Base-by-base conservation (phyloP, 2,113 vertebrate genomes). In the Tichodroma muraria region DNA sequence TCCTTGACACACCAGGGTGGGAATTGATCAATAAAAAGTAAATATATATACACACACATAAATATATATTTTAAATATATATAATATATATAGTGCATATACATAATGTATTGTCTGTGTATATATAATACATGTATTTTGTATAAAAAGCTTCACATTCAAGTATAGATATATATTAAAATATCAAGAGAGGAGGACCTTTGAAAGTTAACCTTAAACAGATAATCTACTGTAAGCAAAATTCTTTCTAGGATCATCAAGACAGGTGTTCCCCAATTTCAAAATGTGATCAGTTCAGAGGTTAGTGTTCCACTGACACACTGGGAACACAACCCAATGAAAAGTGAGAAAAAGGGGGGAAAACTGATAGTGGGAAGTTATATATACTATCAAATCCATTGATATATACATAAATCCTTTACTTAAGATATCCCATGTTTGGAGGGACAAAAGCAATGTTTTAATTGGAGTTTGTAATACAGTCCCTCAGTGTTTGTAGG, bases 141-240 rank as follows among this genome's bases (percentile, higher is more conserved):
- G 56, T 89, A 96, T 80, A 94, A 96, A 96, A 89, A 89, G 47
- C 20, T 87, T 82, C 87, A 85, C 70, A 76, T 96, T 97, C 94
- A 93, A 89, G 85, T 88, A 94, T 52, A 94, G 50, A 33, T 22
- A 86, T 37, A 60, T 85, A 94, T 70, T 88, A 89, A 94, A 94
- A 87, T 65, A 88, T 47, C 52, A 75, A 59, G 69, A 95, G 54
- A 88, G 77, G 60, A 75, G 85, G 64, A 81, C 18, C 10, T 94
- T 88, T 83, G 75, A 85, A 80, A 68, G 64, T 72, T 69, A 71
- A 61, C 37, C 13, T 87, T 82, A 68, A 85, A 80, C 16, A 94
- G 28, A 83, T 19, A 63, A 40, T 31, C 52, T 88, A 13, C 27
- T 13, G 4, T 37, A 47, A 93, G 45, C 16, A 88, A 80, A 93